Base-by-base conservation (phyloP, 2,113 vertebrate genomes). In the Triplophysa tibetana region DNA sequence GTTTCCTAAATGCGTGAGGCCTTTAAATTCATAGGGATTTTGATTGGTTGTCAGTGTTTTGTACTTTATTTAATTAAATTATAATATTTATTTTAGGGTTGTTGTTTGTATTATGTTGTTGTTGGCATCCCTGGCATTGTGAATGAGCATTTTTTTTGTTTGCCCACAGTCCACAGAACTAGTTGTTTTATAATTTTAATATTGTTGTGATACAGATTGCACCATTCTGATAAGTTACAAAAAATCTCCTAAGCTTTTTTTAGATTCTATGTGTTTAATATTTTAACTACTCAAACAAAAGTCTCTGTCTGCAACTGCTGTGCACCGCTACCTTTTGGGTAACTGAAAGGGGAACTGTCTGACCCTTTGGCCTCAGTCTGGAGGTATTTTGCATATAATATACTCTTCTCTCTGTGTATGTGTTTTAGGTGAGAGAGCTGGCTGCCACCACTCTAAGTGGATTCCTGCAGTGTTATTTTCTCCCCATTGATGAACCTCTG, bases 361-460 rank as follows among this genome's bases (percentile, higher is more conserved):
- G 14, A 75, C 48, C 16, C 5, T 43, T 61, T 61, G 70, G 54
- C 56, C 7, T 10, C 56, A 17, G 14, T 52, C 14, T 52, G 14
- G 24, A 38, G 33, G 41, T 29, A 2, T 23, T 43, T 23, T 26
- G 41, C 5, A 6, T 61, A n/a, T 41, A 43, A n/a, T 60, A 33
- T 75, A 73, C 19, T 9, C 60, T 13, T 13, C 58, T 50, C 43
- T 72, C 11, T 78, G 1, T 75, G 56, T 74, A 8, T 45, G 5
- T 43, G 4, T 66, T 11, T 54, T 74, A 99, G 97, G 96, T 98
- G 80, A 92, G 97, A 89, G 97, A 99, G 91, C 96, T 99, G 96
- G 97, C 97, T 1, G 96, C 97, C 74, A 99, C 97, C 24, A 99
- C 97, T 0, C 89, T 99, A 43, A 98, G 97, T 45, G 97, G 97